Conservation (phyloP, 2,888 invertebrate species). For the Diaphora mendica region DNA sequence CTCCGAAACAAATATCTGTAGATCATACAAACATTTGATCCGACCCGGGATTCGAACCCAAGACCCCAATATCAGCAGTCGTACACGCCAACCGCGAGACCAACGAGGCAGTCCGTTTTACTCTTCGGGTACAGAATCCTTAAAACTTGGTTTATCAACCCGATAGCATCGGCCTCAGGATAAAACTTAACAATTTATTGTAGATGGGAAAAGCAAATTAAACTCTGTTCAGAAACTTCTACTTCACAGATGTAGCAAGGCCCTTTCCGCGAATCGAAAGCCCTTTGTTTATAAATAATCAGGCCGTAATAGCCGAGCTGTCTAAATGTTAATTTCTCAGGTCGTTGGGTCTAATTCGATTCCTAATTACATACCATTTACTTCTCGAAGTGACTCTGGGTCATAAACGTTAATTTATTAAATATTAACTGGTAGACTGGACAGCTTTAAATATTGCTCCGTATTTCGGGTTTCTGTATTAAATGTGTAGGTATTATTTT, state of each 20-base stretch:
- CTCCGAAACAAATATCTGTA: no score
- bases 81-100: no score
- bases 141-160: not conserved
- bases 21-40: no score
- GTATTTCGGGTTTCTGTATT: not conserved
- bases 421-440: not conserved
- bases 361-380: not conserved
- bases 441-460: not conserved
- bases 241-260: not conserved
- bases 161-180: not conserved
- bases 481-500: not conserved
- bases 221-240: not conserved
- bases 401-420: not conserved
- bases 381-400: not conserved
- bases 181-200: not conserved
- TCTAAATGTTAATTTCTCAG: not conserved
- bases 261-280: not conserved
- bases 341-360: not conserved
- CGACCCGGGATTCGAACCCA: no score
- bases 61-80: no score
- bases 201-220: not conserved
- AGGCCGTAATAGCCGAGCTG: not conserved
- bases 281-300: not conserved
- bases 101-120: no score
- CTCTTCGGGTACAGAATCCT: no score